A percentile compares a stretch with the other conserved stretches of the same genome.
These are phyloP conservation scores for Tachysurus fulvidraco DNA, from an alignment of 2,113 vertebrate genomes.

Conservation along the genomic window DNA sequence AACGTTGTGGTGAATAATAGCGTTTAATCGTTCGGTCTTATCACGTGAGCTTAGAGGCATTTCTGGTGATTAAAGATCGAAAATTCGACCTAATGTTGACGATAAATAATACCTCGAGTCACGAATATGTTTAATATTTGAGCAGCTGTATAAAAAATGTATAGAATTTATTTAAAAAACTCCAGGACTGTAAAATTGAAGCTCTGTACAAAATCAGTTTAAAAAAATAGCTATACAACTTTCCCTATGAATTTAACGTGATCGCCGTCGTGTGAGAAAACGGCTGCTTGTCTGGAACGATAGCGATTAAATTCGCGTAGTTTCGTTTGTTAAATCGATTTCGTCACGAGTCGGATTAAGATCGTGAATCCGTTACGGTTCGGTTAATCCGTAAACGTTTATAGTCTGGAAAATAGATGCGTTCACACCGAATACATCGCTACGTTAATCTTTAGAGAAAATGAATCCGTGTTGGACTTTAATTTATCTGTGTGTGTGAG, in stretches of 20 bases:
- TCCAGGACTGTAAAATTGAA: neutral
- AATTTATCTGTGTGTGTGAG: neutral
- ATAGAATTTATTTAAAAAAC: neutral
- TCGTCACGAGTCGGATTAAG: no score
- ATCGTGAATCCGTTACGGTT: neutral
- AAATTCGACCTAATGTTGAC: neutral
- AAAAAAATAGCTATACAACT: neutral
- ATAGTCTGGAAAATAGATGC: slow-evolving; percentile 52
- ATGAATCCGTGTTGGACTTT: neutral
- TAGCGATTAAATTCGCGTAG: neutral
- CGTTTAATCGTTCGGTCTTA: neutral
- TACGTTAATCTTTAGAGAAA: neutral
- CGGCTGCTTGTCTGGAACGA: neutral
- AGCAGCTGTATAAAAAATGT: neutral
- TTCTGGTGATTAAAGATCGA: neutral
- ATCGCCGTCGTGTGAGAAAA: neutral
- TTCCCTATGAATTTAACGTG: neutral
- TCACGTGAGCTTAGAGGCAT: neutral
- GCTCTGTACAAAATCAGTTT: neutral
- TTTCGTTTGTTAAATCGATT: neutral
- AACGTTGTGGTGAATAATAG: neutral
- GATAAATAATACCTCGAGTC: neutral
- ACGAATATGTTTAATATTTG: neutral
- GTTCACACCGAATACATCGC: slow-evolving; percentile 43
- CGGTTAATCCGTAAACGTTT: neutral